Evolutionary conservation across 2,888 invertebrate species (phyloP).

Genomic region (Drosophila meridionalis): DNA sequence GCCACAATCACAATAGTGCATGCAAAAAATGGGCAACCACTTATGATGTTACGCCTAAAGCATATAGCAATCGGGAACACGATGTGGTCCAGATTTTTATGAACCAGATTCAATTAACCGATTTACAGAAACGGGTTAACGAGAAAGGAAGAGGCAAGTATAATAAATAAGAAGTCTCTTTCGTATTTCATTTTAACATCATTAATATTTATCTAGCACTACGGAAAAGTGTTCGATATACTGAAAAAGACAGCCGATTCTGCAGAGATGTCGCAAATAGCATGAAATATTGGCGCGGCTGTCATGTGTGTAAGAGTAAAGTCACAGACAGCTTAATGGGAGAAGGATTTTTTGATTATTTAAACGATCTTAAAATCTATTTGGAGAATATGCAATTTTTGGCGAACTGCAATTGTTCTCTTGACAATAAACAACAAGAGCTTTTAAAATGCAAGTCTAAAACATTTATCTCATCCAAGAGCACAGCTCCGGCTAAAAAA

Average conservation of each 20-base stretch:
- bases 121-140: too few relatives aligned
- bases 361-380: not conserved
- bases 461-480: not conserved
- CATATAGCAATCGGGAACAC: constrained; percentile 2
- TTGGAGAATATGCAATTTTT: not conserved
- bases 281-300: constrained; percentile 29
- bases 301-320: not conserved
- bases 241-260: not conserved
- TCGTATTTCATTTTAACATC: not conserved
- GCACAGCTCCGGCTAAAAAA: not conserved
- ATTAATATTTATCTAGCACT: not conserved
- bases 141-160: constrained; percentile 4
- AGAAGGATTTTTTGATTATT: rapidly evolving
- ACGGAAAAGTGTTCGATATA: rapidly evolving
- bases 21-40: not conserved
- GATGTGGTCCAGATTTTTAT: constrained; percentile 9
- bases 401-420: constrained; percentile 19
- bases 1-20: not conserved
- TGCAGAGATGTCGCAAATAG: constrained; percentile 19
- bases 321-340: not conserved
- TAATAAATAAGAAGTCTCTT: not conserved
- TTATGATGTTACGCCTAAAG: not conserved
- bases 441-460: not conserved
- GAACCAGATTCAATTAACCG: not conserved
- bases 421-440: not conserved